phyloP scores from a whole-genome alignment of 2,888 invertebrate species.

The Ceraclea dissimilis region DNA sequence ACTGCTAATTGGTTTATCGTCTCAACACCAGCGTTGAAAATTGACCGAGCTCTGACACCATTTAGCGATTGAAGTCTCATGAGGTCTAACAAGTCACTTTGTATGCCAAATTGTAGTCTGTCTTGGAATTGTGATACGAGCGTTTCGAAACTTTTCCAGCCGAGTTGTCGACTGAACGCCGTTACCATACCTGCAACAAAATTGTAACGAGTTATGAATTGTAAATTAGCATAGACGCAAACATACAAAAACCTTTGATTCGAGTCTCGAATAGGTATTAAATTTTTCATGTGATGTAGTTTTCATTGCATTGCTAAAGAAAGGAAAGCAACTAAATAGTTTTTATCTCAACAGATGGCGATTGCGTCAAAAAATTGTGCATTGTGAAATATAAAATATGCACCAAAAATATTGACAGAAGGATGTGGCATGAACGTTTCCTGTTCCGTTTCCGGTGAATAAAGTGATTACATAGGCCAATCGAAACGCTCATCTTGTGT shows the following conservation, averaged over 20 bases:
- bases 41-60: slow-evolving; percentile 73
- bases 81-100: slow-evolving; percentile 85
- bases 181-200: slow-evolving; percentile 80
- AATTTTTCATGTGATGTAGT: no score
- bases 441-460: no score
- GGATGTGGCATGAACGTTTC: no score
- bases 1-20: slow-evolving; percentile 72
- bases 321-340: no score
- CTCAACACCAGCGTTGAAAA: slow-evolving; percentile 76
- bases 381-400: no score
- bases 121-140: slow-evolving; percentile 90
- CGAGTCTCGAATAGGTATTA: no score
- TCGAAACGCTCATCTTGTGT: no score
- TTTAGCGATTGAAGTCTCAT: slow-evolving; percentile 78
- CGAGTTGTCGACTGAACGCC: slow-evolving; percentile 86
- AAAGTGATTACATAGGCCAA: not conserved
- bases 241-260: not conserved
- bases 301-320: no score
- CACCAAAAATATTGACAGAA: no score
- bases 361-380: no score
- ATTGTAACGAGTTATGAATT: not conserved
- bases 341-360: no score
- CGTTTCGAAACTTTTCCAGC: slow-evolving; percentile 86
- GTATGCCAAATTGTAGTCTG: slow-evolving; percentile 89
- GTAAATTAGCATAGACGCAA: not conserved